Conservation (phyloP, 2,113 vertebrate species). For the Barbus barbus region DNA sequence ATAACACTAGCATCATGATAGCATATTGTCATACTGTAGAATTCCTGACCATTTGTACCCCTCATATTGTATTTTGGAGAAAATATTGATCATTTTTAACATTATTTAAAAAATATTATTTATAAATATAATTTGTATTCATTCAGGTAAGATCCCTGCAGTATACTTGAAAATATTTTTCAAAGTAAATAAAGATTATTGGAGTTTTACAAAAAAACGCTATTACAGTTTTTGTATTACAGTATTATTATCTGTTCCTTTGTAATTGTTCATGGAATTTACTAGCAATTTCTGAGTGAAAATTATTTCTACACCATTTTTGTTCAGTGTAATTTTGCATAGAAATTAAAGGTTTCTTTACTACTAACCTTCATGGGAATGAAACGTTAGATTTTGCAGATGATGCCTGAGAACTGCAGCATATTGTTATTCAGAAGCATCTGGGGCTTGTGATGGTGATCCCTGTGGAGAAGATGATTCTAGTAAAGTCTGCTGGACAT, state of each 20-base stretch:
- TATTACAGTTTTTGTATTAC: too few species aligned
- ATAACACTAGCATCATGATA: not conserved
- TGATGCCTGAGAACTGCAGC: slow-evolving; percentile 4
- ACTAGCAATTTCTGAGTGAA: too few species aligned
- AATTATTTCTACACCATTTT: not conserved
- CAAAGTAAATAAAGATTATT: too few species aligned
- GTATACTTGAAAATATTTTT: too few species aligned
- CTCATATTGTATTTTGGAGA: not conserved
- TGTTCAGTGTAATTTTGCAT: not conserved
- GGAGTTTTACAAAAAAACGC: too few species aligned
- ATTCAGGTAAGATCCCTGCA: too few species aligned
- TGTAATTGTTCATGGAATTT: too few species aligned
- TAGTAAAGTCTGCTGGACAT: slow-evolving; percentile 53
- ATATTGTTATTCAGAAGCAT: slow-evolving; percentile 38
- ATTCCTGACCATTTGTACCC: not conserved
- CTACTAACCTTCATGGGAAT: not conserved
- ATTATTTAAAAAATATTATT: too few species aligned
- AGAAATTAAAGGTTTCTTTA: not conserved
- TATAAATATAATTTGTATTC: too few species aligned
- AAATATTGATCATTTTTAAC: not conserved
- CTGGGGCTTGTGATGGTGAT: slow-evolving; percentile 28
- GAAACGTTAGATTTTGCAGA: slow-evolving; percentile 7
- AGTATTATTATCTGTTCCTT: too few species aligned
- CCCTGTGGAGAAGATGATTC: slow-evolving; percentile 40
- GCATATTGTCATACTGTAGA: not conserved